Evolutionary conservation across 2,797 vertebrate species (phyloP).

Genomic region (Staurois parvus): DNA sequence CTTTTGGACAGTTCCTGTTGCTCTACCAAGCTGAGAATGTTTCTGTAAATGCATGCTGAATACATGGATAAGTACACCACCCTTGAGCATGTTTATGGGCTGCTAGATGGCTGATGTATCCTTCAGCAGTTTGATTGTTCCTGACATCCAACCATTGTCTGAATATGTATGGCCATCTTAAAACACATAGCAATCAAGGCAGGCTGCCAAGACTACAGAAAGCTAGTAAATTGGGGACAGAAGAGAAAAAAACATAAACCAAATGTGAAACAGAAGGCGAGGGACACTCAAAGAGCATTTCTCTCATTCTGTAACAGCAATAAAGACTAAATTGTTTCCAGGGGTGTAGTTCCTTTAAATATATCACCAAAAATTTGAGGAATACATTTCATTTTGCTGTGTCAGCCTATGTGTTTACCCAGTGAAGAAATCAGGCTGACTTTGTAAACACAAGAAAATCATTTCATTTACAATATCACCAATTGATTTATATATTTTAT

Average conservation of each 20-base stretch:
- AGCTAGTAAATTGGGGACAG: background rate
- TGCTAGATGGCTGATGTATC: no score
- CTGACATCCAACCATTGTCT: background rate
- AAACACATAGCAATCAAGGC: background rate
- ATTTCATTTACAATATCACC: background rate
- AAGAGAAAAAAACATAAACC: constrained; percentile 6
- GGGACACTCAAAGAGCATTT: constrained; percentile 11
- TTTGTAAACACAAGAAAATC: background rate
- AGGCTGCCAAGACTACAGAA: background rate
- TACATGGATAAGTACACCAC: background rate
- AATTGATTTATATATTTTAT: background rate
- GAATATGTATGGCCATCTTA: background rate
- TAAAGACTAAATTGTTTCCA: constrained; percentile 29
- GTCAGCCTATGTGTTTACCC: constrained; percentile 12
- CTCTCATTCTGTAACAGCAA: constrained; percentile 10
- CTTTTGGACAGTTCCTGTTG: no score
- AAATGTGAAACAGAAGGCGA: constrained; percentile 11
- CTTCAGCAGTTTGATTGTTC: background rate
- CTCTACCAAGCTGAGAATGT: no score
- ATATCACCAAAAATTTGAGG: constrained; percentile 23
- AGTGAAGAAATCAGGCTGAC: background rate
- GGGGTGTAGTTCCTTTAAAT: constrained; percentile 27
- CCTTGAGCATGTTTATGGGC: background rate
- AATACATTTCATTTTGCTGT: constrained; percentile 1
- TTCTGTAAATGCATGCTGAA: no score